Base-by-base conservation (phyloP, 2,888 invertebrate species). In the Auanema sp. region DNA sequence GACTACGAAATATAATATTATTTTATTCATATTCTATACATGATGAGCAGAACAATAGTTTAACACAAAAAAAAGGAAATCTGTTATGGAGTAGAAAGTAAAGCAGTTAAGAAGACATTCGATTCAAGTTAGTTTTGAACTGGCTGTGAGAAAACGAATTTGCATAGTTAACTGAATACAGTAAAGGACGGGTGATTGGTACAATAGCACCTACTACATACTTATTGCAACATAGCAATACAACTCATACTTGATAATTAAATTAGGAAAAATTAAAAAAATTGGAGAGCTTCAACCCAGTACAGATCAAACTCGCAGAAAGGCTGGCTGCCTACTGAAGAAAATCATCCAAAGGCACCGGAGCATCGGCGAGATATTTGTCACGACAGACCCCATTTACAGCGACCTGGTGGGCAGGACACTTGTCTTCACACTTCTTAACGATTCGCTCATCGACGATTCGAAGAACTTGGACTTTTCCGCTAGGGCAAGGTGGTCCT, bases 321-420 rank as follows among this genome's bases (percentile, higher is more conserved):
- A 24, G 23, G n/a, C n/a, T 52, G 24, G 24, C 18, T 21, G 23
- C 16, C n/a, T 21, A n/a, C n/a, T 16, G n/a, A n/a, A 52, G n/a
- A 21, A 52, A 52, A 52, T 52, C 18, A 52, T 52, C 18, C 23
- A 52, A 52, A 24, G 56, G 41, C n/a, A 12, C 16, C 57, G 62
- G 56, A 57, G 51, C 62, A 49, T 62, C 62, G 42, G 62, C 62
- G 43, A 62, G 50, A 49, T 77, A 76, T 60, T 76, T 69, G 60
- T 80, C 80, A 41, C 79, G 73, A 61, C 81, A 81, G 55, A 81
- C 64, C 23, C 81, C 81, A 25, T 81, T 75, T 8, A 79, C 73
- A 18, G 81, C 77, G 44, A 78, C 76, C 71, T 76, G 75, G 50
- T 80, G 76, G 42, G 78, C 74, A 33, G 80, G 81, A 64, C 81